Evolutionary conservation across 2,888 invertebrate genomes (phyloP).

Genomic region (Acrobasis suavella): DNA sequence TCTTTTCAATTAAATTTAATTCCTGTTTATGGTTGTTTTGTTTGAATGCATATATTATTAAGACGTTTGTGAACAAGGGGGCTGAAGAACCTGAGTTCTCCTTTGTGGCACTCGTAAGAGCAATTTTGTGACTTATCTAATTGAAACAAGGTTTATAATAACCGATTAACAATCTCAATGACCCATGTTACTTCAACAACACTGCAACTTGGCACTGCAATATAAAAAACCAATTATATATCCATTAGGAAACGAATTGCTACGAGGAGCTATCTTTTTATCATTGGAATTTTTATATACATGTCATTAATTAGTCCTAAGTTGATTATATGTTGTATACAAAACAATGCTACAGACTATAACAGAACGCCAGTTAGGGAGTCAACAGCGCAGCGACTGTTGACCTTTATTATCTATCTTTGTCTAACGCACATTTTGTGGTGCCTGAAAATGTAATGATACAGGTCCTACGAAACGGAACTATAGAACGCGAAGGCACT

Average conservation of each 20-base stretch:
- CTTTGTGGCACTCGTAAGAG: slow-evolving; percentile 54
- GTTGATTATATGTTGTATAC: slow-evolving; percentile 35
- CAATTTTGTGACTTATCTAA: slow-evolving; percentile 50
- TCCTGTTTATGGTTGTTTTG: too few relatives aligned
- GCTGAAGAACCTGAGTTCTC: slow-evolving; percentile 35
- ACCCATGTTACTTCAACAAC: slow-evolving; percentile 29
- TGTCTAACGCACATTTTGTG: neutral
- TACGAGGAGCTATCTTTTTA: slow-evolving; percentile 21
- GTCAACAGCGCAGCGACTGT: neutral
- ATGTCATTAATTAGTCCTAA: slow-evolving; percentile 37
- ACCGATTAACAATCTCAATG: slow-evolving; percentile 27
- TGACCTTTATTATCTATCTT: neutral
- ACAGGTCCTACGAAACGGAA: too few relatives aligned
- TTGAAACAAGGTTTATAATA: slow-evolving; percentile 33
- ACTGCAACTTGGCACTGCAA: slow-evolving; percentile 59
- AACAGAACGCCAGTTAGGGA: neutral
- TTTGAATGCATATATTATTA: neutral
- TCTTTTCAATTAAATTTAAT: too few relatives aligned
- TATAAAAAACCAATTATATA: slow-evolving; percentile 40
- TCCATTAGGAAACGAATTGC: slow-evolving; percentile 25
- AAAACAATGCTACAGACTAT: slow-evolving; percentile 25
- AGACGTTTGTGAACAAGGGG: neutral
- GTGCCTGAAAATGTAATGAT: neutral
- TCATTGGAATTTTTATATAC: slow-evolving; percentile 27
- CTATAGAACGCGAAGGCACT: too few relatives aligned